phyloP scores from a whole-genome alignment of 2,113 vertebrate genomes.

The Platysternon megacephalum region DNA sequence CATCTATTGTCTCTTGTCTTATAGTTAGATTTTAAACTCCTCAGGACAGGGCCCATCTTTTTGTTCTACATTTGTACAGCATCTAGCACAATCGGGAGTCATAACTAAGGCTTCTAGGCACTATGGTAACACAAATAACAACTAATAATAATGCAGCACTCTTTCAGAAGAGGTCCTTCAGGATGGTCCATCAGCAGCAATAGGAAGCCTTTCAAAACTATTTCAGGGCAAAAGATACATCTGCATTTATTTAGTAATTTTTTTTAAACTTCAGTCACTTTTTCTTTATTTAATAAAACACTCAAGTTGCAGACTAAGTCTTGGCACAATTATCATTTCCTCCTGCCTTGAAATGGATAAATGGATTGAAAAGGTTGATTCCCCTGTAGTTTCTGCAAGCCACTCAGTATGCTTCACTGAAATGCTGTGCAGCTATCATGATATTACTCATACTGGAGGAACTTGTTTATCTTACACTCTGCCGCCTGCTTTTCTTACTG shows the following conservation, averaged over 20 bases:
- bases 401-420: not conserved
- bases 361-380: not conserved
- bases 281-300: constrained; percentile 24
- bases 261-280: constrained; percentile 4
- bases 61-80: not conserved
- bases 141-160: not conserved
- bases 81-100: not conserved
- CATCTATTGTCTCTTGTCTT: not conserved
- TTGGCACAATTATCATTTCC: not conserved
- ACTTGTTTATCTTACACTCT: not conserved
- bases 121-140: not conserved
- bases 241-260: not conserved
- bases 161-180: constrained; percentile 23
- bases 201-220: not conserved
- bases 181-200: not conserved
- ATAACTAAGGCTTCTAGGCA: not conserved
- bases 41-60: not conserved
- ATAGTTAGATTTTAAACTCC: not conserved
- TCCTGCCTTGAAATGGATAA: not conserved
- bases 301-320: not conserved
- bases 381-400: not conserved
- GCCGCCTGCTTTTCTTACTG: not conserved
- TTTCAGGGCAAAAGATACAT: not conserved
- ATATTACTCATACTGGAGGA: not conserved
- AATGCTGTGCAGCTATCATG: not conserved